phyloP scores from a whole-genome alignment of 2,888 invertebrate species.

The Dasysyrphus tricinctus region DNA sequence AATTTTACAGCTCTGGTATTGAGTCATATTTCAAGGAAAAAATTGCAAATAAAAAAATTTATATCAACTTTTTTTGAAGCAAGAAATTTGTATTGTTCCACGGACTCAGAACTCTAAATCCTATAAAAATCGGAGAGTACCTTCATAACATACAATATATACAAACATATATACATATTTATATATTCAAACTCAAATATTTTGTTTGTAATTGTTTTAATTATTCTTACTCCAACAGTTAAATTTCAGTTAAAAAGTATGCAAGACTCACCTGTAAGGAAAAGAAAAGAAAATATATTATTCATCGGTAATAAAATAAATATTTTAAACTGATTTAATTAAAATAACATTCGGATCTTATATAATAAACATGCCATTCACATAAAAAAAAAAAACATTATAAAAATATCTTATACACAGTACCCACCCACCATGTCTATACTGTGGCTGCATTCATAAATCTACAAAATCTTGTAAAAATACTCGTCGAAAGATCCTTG shows the following conservation, averaged over 20 bases:
- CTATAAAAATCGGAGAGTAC: too few relatives aligned
- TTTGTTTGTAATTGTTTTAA: too few relatives aligned
- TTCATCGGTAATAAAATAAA: slow-evolving; percentile 2
- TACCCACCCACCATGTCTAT: slow-evolving; percentile 66
- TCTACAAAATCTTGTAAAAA: slow-evolving; percentile 22
- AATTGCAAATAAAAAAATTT: too few relatives aligned
- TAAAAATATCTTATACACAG: background rate
- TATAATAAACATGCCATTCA: slow-evolving; percentile 57
- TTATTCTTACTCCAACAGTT: too few relatives aligned
- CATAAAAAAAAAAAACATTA: background rate
- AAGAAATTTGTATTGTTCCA: too few relatives aligned
- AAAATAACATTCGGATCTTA: slow-evolving; percentile 38
- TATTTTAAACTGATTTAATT: slow-evolving; percentile 44
- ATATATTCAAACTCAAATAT: too few relatives aligned
- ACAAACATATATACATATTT: too few relatives aligned
- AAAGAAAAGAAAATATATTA: slow-evolving; percentile 9
- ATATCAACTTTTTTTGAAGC: too few relatives aligned
- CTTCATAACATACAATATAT: too few relatives aligned
- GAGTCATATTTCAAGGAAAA: too few relatives aligned
- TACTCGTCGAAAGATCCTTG: background rate
- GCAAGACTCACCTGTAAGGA: slow-evolving; percentile 46
- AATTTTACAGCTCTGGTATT: too few relatives aligned
- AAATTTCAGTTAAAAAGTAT: background rate
- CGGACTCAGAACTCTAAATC: too few relatives aligned
- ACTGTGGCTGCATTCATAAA: slow-evolving; percentile 14